phyloP scores from a whole-genome alignment of 1,140 invertebrate species.

The Pissodes strobi region DNA sequence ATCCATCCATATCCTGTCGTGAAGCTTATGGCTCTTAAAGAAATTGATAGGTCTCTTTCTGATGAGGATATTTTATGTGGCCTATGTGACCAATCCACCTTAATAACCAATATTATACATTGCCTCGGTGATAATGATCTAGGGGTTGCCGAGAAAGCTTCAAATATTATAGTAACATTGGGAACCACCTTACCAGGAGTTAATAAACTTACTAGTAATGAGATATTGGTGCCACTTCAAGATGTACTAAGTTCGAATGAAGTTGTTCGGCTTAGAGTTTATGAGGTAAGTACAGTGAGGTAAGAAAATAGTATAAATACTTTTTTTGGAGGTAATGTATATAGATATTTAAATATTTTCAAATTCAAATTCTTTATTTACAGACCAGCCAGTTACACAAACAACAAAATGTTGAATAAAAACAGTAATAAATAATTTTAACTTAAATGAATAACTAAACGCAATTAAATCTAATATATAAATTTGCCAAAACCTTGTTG shows the following conservation, averaged over 20 bases:
- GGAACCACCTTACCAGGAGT: slow-evolving; percentile 56
- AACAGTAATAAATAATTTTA: no score
- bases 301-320: no score
- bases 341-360: no score
- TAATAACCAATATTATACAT: slow-evolving; percentile 61
- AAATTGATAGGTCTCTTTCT: slow-evolving; percentile 50
- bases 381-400: no score
- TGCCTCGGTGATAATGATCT: slow-evolving; percentile 65
- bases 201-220: slow-evolving; percentile 57
- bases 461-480: no score
- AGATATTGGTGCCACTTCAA: slow-evolving; percentile 59
- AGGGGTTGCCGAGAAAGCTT: slow-evolving; percentile 63
- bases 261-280: slow-evolving; percentile 63
- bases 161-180: slow-evolving; percentile 61
- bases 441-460: no score
- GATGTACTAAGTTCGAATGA: slow-evolving; percentile 60
- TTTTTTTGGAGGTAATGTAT: no score
- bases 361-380: no score
- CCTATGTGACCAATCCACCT: slow-evolving; percentile 59
- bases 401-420: no score
- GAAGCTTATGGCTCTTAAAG: slow-evolving; percentile 60
- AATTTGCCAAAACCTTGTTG: no score
- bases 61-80: slow-evolving; percentile 44
- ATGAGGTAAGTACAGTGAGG: slow-evolving; percentile 61
- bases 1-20: slow-evolving; percentile 60